Base-by-base conservation (phyloP, 2,888 invertebrate species). In the Clitarchus hookeri region DNA sequence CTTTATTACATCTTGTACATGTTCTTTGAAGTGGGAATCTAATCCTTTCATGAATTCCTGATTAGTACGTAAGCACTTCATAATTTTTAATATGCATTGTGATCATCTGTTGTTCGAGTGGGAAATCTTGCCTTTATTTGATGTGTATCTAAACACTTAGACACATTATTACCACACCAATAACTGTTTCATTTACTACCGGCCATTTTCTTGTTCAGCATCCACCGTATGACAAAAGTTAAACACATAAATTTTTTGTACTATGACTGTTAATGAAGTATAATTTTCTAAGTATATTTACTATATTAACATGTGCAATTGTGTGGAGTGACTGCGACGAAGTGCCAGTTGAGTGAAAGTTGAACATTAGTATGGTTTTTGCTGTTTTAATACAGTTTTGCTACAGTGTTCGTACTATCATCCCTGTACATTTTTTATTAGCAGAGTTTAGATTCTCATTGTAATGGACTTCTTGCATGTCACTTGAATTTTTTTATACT, bases 301-400 rank as follows among this genome's bases (percentile, higher is more conserved):
- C 65, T 65, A 23, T 65, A 65, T 65, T 65, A n/a, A 65, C 65
- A 65, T n/a, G 65, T 19, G 65, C 16, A 19, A 48, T 48, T 48
- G 65, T 65, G 65, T 23, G 8, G n/a, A 65, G n/a, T 65, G 65
- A 65, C 8, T 9, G 65, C 6, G n/a, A 65, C n/a, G 8, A n/a
- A 65, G 65, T 2, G 65, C 8, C 65, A 16, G 65, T 23, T 65
- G n/a, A 65, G 19, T 65, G n/a, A 48, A 16, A 48, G 48, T 48
- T 65, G 65, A 65, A 19, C 65, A 23, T 65, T 65, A 65, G 16
- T 16, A 65, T 65, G n/a, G 19, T 65, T 65, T 65, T 65, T 65
- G 65, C 65, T 65, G 65, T 65, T 65, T 65, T 65, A 65, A 65
- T 65, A n/a, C 65, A 65, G 65, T 65, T 65, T 65, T 65, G 65